Evolutionary conservation across 2,797 vertebrate species (phyloP), one percentile per base, ranked within the genome.

Genomic region (Hafferia zeledoni): DNA sequence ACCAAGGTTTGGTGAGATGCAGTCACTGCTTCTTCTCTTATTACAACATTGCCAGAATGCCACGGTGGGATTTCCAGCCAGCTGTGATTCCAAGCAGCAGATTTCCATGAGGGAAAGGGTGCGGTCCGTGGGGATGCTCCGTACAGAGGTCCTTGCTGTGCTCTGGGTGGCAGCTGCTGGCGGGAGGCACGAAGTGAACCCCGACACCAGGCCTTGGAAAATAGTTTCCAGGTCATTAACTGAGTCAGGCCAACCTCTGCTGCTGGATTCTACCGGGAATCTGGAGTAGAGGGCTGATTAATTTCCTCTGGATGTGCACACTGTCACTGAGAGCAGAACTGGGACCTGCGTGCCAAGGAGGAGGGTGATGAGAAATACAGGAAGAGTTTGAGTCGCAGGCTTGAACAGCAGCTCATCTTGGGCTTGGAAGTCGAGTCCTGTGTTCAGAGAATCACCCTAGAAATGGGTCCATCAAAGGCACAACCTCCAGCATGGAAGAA

Each of bases 331-430:
- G 87, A 84, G 50, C 41, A 90, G 83, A 72, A 27, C 49, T 24
- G 64, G 94, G 88, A 83, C 76, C 90, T 79, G 39, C 13, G 10
- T 49, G 50, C 85, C 67, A 46, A 60, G 70, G 17, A 61, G 89
- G 85, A 77, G 68, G 41, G 60, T 77, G 83, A 92, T 90, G 71
- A 86, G 60, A 89, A 95, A 64, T 59, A 20, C 90, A 89, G 90
- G 39, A 89, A 75, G 64, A 9, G 74, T 83, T 55, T 88, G 75
- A 88, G 83, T 68, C 1, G 3, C 79, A 83, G 69, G 27, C 79
- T 52, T 68, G 81, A 44, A 89, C 59, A 94, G 49, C 68, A 83
- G 89, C 78, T 94, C 17, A 2, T 27, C 68, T 53, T 77, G 81
- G 27, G 49, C 68, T 68, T 55, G 81, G 70, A 90, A 75, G 53